A percentile compares a stretch with the other conserved stretches of the same genome.
These are phyloP conservation scores for Hydrotaea diabolus DNA, from an alignment of 2,888 invertebrate genomes.

Conservation along the genomic window DNA sequence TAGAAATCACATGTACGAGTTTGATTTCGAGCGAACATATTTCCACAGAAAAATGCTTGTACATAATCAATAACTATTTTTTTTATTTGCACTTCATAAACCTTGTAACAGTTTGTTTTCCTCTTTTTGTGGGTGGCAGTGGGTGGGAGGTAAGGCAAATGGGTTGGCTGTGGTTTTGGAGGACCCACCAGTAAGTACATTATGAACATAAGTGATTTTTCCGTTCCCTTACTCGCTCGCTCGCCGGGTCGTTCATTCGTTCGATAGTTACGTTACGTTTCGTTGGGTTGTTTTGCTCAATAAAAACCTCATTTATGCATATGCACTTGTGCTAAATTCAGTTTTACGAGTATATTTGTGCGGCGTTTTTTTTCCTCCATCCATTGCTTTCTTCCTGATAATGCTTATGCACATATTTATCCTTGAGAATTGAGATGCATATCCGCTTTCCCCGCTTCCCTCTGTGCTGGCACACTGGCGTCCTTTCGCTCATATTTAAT, in stretches of 20 bases:
- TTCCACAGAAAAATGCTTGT: constrained; percentile 34
- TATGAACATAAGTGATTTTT: constrained; percentile 65
- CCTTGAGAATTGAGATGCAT: constrained; percentile 57
- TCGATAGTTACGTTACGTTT: background rate
- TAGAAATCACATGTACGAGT: background rate
- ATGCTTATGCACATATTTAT: constrained; percentile 41
- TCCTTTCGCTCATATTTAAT: constrained; percentile 34
- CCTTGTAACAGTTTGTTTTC: constrained; percentile 59
- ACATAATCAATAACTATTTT: constrained; percentile 60
- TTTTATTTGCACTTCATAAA: constrained; percentile 61
- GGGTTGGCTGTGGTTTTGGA: background rate
- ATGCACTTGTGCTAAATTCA: constrained; percentile 64
- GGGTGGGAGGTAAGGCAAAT: background rate
- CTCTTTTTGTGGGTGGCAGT: constrained; percentile 21
- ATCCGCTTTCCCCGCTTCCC: constrained; percentile 2
- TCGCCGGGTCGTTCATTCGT: background rate
- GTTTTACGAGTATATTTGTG: constrained; percentile 32
- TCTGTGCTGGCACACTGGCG: background rate
- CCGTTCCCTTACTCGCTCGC: background rate
- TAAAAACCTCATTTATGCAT: constrained; percentile 61
- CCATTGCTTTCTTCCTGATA: background rate
- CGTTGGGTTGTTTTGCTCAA: constrained; percentile 35
- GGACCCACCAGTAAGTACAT: constrained; percentile 50
- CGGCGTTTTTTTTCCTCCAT: constrained; percentile 1
- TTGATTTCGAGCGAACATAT: background rate